Evolutionary conservation across 1,140 invertebrate genomes (phyloP).

Genomic region (Brachionus sp.): DNA sequence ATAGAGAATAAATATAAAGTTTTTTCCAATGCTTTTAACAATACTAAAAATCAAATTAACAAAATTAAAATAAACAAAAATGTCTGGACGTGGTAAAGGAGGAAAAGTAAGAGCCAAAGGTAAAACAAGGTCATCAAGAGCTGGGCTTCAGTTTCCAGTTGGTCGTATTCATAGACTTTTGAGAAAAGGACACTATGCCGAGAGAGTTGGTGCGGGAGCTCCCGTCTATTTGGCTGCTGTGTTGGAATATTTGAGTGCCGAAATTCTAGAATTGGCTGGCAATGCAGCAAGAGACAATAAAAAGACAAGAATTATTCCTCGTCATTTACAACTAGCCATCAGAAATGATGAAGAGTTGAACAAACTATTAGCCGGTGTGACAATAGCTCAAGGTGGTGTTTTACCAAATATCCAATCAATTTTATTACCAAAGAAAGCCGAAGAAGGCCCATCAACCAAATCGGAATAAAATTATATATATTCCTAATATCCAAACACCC

Average conservation of each 20-base stretch:
- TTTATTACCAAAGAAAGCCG: too few species aligned
- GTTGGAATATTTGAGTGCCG: conserved; percentile 43
- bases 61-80: too few species aligned
- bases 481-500: too few species aligned
- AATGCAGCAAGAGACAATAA: conserved; percentile 46
- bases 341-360: conserved; percentile 67
- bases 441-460: too few species aligned
- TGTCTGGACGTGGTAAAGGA: too few species aligned
- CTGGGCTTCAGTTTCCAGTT: conserved; percentile 47
- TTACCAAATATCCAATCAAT: too few species aligned
- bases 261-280: conserved; percentile 46
- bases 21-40: too few species aligned
- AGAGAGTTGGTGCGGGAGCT: conserved; percentile 53
- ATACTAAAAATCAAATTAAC: too few species aligned
- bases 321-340: conserved; percentile 62
- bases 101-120: too few species aligned
- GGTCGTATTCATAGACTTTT: conserved; percentile 57
- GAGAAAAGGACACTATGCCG: conserved; percentile 55
- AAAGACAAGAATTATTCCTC: conserved; percentile 47
- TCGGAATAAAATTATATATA: too few species aligned
- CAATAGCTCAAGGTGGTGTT: conserved; percentile 48
- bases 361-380: conserved; percentile 53
- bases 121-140: too few species aligned
- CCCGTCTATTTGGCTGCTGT: conserved; percentile 53
- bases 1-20: too few species aligned